Evolutionary conservation across 2,888 invertebrate species (phyloP).

Genomic region (Syrphus vitripennis): DNA sequence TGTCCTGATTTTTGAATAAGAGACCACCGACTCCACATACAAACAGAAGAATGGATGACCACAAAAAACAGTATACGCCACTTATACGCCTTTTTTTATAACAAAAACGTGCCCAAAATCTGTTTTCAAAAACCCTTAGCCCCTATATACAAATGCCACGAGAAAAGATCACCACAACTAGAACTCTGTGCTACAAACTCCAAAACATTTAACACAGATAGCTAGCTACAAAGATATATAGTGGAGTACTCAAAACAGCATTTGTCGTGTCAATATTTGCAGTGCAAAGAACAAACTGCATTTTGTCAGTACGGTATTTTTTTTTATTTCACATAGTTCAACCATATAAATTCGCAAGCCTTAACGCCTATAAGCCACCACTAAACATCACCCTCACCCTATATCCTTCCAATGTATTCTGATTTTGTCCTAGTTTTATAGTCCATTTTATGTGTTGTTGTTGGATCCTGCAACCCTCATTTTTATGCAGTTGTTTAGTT

Average conservation of each 20-base stretch:
- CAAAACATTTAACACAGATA: background rate
- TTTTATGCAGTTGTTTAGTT: conserved; percentile 60
- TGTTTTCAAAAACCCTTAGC: conserved; percentile 29
- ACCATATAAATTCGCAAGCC: background rate
- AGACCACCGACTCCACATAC: background rate
- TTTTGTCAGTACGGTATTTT: conserved; percentile 62
- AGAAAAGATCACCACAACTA: conserved; percentile 49
- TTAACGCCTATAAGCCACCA: background rate
- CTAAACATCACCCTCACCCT: background rate
- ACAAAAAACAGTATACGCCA: background rate
- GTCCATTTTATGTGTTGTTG: background rate
- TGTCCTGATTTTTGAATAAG: background rate
- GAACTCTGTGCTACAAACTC: background rate
- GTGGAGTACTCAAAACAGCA: conserved; percentile 21
- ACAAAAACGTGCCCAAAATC: conserved; percentile 23
- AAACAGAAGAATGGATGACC: background rate
- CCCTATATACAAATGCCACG: background rate
- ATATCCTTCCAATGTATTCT: too few species aligned
- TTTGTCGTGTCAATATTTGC: conserved; percentile 67
- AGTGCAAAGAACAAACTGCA: conserved; percentile 66
- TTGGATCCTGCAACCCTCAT: conserved; percentile 10
- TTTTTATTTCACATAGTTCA: background rate
- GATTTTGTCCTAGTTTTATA: conserved; percentile 28
- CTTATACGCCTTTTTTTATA: background rate
- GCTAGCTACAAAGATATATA: conserved; percentile 8